Conservation (phyloP, 1,140 invertebrate genomes). For the Scaptomyza pallida region DNA sequence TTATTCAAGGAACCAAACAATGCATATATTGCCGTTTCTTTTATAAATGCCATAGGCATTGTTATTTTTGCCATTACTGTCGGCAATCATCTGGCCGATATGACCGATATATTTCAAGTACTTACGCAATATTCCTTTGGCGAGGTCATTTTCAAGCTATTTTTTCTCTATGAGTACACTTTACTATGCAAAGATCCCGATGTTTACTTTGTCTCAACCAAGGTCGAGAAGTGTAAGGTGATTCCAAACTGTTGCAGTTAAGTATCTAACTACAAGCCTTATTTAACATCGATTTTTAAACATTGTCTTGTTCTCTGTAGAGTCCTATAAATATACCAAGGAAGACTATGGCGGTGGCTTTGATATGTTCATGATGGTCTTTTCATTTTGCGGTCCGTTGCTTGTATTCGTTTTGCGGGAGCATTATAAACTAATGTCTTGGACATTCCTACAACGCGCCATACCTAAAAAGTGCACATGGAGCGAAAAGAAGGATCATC, state of each 20-base stretch:
- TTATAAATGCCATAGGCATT: conserved; percentile 28
- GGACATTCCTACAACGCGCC: not conserved
- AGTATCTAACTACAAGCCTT: conserved; percentile 21
- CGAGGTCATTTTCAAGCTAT: conserved; percentile 38
- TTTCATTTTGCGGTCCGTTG: not conserved
- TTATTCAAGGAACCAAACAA: conserved; percentile 5
- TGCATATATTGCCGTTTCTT: conserved; percentile 16
- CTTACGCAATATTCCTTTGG: conserved; percentile 34
- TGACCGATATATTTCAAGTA: not conserved
- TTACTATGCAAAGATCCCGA: conserved; percentile 34
- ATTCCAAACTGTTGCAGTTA: conserved; percentile 63
- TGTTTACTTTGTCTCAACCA: conserved; percentile 44
- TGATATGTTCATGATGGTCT: not conserved
- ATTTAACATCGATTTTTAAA: too few species aligned
- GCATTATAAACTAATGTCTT: conserved; percentile 5
- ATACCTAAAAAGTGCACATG: not conserved
- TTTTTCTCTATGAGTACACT: conserved; percentile 25
- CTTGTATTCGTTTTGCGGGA: conserved; percentile 6
- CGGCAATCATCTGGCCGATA: accelerated
- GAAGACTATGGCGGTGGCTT: not conserved
- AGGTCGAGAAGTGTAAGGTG: conserved; percentile 27
- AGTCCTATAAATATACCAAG: not conserved
- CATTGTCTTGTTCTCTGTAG: conserved; percentile 6
- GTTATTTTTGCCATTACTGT: conserved; percentile 20
- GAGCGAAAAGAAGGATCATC: not conserved